phyloP scores from a whole-genome alignment of 2,888 invertebrate genomes.

The Lydus trimaculatus region DNA sequence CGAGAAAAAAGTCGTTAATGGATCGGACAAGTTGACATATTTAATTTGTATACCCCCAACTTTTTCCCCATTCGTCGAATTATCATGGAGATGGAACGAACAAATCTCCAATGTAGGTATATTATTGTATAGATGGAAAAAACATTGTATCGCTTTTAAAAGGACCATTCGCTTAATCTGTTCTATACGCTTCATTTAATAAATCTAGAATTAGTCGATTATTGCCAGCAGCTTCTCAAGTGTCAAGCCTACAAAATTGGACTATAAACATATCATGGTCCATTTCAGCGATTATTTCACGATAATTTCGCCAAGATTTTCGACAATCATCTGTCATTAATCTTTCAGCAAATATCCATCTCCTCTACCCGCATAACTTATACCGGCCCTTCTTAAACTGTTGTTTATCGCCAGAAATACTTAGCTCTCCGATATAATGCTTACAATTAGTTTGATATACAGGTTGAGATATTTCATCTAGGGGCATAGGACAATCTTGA shows the following conservation, averaged over 20 bases:
- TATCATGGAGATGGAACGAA: not conserved
- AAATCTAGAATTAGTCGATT: not conserved
- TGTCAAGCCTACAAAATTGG: not conserved
- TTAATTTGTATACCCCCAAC: too few species aligned
- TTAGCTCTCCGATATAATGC: too few species aligned
- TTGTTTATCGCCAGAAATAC: too few species aligned
- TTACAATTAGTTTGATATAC: too few species aligned
- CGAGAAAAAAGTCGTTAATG: conserved; percentile 13
- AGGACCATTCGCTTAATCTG: not conserved
- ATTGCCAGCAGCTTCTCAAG: not conserved
- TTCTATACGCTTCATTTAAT: not conserved
- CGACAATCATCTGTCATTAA: not conserved
- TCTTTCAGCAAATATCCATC: not conserved
- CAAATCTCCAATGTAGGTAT: too few species aligned
- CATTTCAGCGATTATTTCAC: not conserved
- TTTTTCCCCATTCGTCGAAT: too few species aligned
- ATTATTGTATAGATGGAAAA: too few species aligned
- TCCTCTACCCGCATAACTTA: too few species aligned
- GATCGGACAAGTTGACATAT: conserved; percentile 4
- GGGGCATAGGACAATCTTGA: too few species aligned
- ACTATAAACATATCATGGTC: not conserved
- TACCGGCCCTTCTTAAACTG: too few species aligned
- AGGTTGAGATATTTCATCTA: too few species aligned
- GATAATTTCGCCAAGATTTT: not conserved
- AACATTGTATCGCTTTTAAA: not conserved